A percentile compares a stretch with the other conserved stretches of the same genome.
Conservation (phyloP, 2,888 invertebrate genomes). For the Eupithecia tripunctaria region DNA sequence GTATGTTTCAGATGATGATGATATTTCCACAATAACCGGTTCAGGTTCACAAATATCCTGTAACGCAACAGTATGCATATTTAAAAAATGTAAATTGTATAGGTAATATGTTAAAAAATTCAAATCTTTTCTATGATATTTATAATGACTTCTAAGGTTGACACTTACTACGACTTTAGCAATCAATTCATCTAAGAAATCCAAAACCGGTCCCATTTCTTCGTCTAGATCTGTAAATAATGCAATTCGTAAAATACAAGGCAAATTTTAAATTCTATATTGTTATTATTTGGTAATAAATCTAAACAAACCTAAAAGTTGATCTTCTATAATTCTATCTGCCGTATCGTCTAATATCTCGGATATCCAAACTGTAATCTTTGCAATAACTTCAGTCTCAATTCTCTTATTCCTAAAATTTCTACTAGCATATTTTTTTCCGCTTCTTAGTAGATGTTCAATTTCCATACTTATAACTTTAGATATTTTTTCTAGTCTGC, state of each 20-base stretch:
- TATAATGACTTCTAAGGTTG: neutral
- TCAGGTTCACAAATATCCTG: slow-evolving; percentile 47
- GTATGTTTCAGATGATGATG: slow-evolving; percentile 30
- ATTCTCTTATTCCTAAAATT: slow-evolving; percentile 47
- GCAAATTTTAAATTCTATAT: too few relatives aligned
- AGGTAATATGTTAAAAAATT: too few relatives aligned
- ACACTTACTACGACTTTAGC: slow-evolving; percentile 62
- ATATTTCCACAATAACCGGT: slow-evolving; percentile 20
- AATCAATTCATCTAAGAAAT: slow-evolving; percentile 67
- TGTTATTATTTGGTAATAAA: neutral
- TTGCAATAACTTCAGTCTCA: slow-evolving; percentile 53
- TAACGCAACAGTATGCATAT: slow-evolving; percentile 12
- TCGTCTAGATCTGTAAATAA: slow-evolving; percentile 69
- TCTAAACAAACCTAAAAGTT: slow-evolving; percentile 59
- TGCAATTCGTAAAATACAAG: neutral
- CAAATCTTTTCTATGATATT: neutral
- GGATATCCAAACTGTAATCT: slow-evolving; percentile 67
- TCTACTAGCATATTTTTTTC: slow-evolving; percentile 36
- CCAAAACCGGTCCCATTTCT: slow-evolving; percentile 70
- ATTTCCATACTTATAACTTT: slow-evolving; percentile 61
- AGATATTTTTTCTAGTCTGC: slow-evolving; percentile 60
- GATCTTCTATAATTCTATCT: slow-evolving; percentile 63
- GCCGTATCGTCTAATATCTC: slow-evolving; percentile 63
- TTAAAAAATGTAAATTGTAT: neutral
- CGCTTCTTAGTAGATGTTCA: slow-evolving; percentile 46